Evolutionary conservation across 2,888 invertebrate genomes (phyloP).

Genomic region (Drosophila meridionalis): DNA sequence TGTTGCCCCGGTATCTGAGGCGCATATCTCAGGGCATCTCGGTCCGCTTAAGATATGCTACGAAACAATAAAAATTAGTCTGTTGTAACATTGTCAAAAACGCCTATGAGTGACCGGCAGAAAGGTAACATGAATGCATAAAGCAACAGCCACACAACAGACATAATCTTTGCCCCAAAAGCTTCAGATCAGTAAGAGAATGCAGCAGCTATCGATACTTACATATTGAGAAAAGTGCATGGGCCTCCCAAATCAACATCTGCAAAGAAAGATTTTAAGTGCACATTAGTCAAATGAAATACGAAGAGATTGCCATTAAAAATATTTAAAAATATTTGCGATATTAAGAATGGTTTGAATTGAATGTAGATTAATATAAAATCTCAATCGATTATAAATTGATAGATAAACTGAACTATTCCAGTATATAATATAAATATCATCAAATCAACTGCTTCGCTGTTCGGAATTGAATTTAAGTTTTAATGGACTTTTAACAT

Average conservation of each 20-base stretch:
- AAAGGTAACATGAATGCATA: slow-evolving; percentile 11
- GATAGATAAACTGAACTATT: neutral
- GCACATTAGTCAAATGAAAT: slow-evolving; percentile 1
- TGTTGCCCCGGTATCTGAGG: slow-evolving; percentile 51
- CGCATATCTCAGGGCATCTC: slow-evolving; percentile 54
- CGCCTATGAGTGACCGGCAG: slow-evolving; percentile 62
- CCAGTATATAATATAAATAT: no score
- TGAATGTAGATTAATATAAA: neutral
- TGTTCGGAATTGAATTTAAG: neutral
- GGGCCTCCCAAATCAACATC: slow-evolving; percentile 28
- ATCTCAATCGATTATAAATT: neutral
- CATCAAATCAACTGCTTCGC: neutral
- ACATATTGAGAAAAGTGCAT: slow-evolving; percentile 43
- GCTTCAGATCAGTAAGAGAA: slow-evolving; percentile 11
- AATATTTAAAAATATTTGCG: neutral
- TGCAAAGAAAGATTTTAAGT: slow-evolving; percentile 26
- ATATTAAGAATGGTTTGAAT: neutral
- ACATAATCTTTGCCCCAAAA: neutral
- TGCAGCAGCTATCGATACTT: slow-evolving; percentile 40
- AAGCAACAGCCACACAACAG: slow-evolving; percentile 4
- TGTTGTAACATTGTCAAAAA: slow-evolving; percentile 69
- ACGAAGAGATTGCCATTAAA: neutral
- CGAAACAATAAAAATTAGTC: slow-evolving; percentile 65
- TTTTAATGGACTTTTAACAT: neutral
- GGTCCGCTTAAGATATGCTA: slow-evolving; percentile 35